These are phyloP conservation scores for Aphaenogaster ashmeadi DNA, from an alignment of 1,140 invertebrate species.

Conservation along the genomic window DNA sequence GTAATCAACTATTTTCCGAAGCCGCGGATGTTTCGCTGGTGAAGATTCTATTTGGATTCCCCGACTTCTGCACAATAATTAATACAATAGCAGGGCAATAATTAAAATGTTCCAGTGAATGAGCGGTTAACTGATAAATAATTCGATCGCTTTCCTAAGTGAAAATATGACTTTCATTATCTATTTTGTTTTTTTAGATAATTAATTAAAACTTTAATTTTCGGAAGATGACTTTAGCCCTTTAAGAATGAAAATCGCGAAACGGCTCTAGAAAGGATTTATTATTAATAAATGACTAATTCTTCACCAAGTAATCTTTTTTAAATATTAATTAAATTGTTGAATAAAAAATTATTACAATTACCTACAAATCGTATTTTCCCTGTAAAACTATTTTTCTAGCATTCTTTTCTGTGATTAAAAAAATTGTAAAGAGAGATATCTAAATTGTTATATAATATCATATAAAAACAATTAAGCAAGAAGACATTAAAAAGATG, in stretches of 20 bases:
- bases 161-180: not conserved
- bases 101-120: constrained; percentile 1
- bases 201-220: not conserved
- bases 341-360: not conserved
- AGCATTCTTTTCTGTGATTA: not conserved
- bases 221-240: not conserved
- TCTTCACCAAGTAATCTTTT: not conserved
- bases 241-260: not conserved
- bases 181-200: not conserved
- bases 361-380: not conserved
- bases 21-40: not conserved
- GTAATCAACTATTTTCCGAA: not conserved
- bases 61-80: not conserved
- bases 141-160: not conserved
- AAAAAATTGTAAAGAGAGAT: not conserved
- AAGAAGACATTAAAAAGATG: not conserved
- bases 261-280: not conserved
- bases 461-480: not conserved
- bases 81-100: not conserved
- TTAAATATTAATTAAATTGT: not conserved
- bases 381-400: not conserved
- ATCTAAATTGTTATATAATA: not conserved
- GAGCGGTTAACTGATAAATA: not conserved
- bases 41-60: not conserved
- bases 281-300: not conserved